Evolutionary conservation across 2,113 vertebrate genomes (phyloP), one percentile per base, ranked within the genome.

Genomic region (Ceuthmochares aereus): DNA sequence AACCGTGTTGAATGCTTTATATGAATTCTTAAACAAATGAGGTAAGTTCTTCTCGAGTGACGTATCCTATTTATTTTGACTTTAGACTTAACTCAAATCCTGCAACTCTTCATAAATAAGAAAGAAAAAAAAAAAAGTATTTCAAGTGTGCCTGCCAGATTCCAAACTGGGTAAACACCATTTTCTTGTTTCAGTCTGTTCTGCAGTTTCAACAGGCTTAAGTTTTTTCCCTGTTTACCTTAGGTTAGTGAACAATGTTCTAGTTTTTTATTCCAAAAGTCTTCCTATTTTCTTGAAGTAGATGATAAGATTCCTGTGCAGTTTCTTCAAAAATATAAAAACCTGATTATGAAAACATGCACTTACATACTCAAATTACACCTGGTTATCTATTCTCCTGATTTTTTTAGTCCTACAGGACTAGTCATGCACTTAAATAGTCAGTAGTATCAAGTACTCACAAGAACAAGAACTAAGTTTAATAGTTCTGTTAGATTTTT

Each of bases 61-160:
- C 47, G 69, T 62, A 91, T 67, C 32, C 1, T 83, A 89, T 90
- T 94, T 96, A 84, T 91, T 93, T 95, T 95, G 34, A 91, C 45
- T 93, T 84, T 49, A 92, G 63, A 95, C 43, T 30, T 70, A 91
- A 86, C 29, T 86, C 47, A 87, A 94, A 92, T 64, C 76, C 72
- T 86, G 80, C 68, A 92, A 52, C 59, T 84, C 49, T 64, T 69
- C 7, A 5, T 56, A 69, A 78, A 67, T 72, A 43, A 84, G 63
- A 92, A 90, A 92, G 47, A 75, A 76, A 36, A 29, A 36, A 76
- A 58, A 45, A 72, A 60, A 68, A 55, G 45, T 54, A 69, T 64
- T 95, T 84, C 19, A 62, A 79, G 58, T 55, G 36, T 0, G 3
- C 52, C 91, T 93, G 90, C 83, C 64, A 90, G 68, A 89, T 87